These are phyloP conservation scores for Stegostoma tigrinum DNA, from an alignment of 2,113 vertebrate species.

Conservation along the genomic window DNA sequence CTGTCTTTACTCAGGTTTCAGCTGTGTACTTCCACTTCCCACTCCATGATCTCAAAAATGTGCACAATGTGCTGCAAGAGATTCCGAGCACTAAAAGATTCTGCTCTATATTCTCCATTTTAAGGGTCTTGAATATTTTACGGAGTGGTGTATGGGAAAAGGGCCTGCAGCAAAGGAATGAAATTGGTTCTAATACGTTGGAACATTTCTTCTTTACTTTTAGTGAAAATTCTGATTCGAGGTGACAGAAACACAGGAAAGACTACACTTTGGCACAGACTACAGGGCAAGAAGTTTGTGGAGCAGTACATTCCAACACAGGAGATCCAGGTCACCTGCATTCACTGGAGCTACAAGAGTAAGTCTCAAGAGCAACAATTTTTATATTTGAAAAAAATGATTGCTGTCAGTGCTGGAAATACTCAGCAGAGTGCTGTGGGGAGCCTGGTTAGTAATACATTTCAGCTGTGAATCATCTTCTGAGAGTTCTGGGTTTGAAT, in stretches of 20 bases:
- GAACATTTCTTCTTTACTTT: not conserved
- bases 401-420: not conserved
- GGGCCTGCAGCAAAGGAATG: not conserved
- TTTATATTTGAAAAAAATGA: not conserved
- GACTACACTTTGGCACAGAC: slow-evolving; percentile 90
- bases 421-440: not conserved
- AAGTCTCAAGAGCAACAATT: slow-evolving; percentile 47
- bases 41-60: not conserved
- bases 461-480: not conserved
- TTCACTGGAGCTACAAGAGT: slow-evolving; percentile 99
- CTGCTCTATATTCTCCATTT: too few species aligned
- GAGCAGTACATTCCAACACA: slow-evolving; percentile 98
- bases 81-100: not conserved
- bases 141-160: not conserved
- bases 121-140: not conserved
- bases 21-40: not conserved
- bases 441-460: not conserved
- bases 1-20: too few species aligned
- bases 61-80: not conserved
- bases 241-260: slow-evolving; percentile 97
- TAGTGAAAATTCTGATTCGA: slow-evolving; percentile 98
- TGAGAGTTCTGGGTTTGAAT: not conserved
- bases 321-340: slow-evolving; percentile 98
- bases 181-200: not conserved
- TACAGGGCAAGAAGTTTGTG: slow-evolving; percentile 89